Conservation (phyloP, 1,140 invertebrate genomes). For the Caenorhabditis remanei region DNA sequence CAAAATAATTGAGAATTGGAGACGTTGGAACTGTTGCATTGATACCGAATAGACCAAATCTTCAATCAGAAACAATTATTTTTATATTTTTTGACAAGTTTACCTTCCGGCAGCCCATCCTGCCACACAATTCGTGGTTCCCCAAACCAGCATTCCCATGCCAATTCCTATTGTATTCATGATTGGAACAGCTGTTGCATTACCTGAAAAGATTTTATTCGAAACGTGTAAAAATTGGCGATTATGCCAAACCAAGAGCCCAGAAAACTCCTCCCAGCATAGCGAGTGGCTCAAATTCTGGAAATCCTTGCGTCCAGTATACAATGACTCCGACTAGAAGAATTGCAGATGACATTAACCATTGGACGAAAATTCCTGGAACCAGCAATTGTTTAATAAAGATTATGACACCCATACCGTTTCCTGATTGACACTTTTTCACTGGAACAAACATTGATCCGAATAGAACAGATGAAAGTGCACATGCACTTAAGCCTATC, state of each 20-base stretch:
- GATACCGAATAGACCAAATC: conserved; percentile 79
- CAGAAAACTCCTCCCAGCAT: conserved; percentile 73
- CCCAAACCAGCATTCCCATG: conserved; percentile 71
- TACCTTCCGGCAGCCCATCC: conserved; percentile 78
- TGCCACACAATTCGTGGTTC: conserved; percentile 68
- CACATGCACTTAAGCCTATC: conserved; percentile 64
- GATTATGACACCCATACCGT: conserved; percentile 60
- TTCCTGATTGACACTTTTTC: conserved; percentile 65
- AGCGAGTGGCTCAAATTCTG: conserved; percentile 69
- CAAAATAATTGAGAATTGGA: conserved; percentile 77
- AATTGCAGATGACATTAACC: conserved; percentile 70
- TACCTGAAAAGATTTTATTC: conserved; percentile 45
- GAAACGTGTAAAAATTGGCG: neutral
- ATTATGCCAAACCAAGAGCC: conserved; percentile 64
- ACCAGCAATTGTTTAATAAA: too few species aligned
- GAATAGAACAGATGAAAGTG: conserved; percentile 66
- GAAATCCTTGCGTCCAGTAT: conserved; percentile 62
- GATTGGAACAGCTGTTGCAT: conserved; percentile 67
- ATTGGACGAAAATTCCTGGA: conserved; percentile 73
- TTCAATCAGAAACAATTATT: conserved; percentile 53
- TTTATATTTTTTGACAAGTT: neutral
- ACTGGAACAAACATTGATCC: conserved; percentile 68
- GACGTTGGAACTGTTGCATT: conserved; percentile 72
- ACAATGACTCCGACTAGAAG: conserved; percentile 67
- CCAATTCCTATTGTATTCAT: conserved; percentile 70